phyloP scores from a whole-genome alignment of 2,113 vertebrate species.

The Oreotrochilus melanogaster region DNA sequence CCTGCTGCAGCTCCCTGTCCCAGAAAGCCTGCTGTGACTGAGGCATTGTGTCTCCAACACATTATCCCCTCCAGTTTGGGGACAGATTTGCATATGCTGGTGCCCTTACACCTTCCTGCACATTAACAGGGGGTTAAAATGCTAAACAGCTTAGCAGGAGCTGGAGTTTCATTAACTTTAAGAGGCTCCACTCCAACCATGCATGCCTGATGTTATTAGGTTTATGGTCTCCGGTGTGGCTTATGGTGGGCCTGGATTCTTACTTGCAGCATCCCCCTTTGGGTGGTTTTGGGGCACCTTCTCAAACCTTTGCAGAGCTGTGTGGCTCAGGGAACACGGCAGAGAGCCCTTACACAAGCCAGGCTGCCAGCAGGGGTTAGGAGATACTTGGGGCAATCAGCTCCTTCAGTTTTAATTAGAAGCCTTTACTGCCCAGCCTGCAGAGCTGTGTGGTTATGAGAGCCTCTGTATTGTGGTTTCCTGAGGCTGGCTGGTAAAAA shows the following conservation, averaged over 20 bases:
- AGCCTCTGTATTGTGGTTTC: neutral
- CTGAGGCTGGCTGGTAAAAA: neutral
- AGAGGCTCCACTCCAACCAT: neutral
- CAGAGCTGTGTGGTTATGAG: fast-evolving
- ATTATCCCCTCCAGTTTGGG: fast-evolving
- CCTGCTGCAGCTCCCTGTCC: neutral
- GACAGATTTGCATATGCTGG: fast-evolving
- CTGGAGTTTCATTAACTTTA: neutral
- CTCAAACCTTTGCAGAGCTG: neutral
- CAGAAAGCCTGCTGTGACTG: fast-evolving
- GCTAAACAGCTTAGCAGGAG: neutral
- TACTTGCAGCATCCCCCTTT: fast-evolving
- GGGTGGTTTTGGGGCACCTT: neutral
- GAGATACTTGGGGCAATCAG: neutral
- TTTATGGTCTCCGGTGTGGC: neutral
- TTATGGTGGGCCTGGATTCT: neutral
- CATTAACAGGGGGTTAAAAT: neutral
- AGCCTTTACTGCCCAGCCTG: neutral
- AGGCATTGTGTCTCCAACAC: fast-evolving
- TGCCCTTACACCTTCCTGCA: fast-evolving
- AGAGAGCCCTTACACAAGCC: neutral
- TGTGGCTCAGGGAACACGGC: fast-evolving
- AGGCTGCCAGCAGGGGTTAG: neutral
- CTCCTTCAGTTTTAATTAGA: neutral
- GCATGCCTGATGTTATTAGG: fast-evolving